These are phyloP conservation scores for Pollenia griseotomentosa DNA, from an alignment of 2,888 invertebrate genomes.

Conservation along the genomic window DNA sequence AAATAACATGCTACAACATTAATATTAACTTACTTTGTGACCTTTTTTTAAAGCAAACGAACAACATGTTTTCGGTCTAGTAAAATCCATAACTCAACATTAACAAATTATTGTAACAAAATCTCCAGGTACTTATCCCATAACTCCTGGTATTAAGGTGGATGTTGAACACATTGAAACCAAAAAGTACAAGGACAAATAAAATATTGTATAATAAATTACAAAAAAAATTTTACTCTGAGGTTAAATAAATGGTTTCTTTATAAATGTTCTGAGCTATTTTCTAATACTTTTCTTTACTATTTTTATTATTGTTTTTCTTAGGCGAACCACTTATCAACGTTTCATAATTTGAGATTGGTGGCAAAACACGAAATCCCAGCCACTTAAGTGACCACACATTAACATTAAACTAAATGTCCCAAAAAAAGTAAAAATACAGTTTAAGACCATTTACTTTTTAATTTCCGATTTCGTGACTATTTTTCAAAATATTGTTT, in stretches of 20 bases:
- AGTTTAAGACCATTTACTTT: not conserved
- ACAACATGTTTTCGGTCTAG: not conserved
- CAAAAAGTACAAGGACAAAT: not conserved
- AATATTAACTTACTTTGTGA: too few species aligned
- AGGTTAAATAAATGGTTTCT: not conserved
- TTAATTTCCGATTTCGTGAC: not conserved
- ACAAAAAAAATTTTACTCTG: not conserved
- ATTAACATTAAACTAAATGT: not conserved
- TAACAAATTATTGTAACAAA: conserved; percentile 3
- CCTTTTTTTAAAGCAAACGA: not conserved
- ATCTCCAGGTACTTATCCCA: not conserved
- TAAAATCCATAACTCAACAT: not conserved
- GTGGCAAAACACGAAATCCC: not conserved
- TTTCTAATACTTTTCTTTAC: not conserved
- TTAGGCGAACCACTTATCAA: not conserved
- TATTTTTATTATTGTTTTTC: too few species aligned
- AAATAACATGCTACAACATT: too few species aligned
- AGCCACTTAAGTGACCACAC: conserved; percentile 1
- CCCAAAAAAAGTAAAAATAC: not conserved
- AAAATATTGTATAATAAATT: conserved; percentile 41
- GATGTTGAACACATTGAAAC: not conserved
- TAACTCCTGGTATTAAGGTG: not conserved
- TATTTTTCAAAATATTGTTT: too few species aligned
- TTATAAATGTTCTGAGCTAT: not conserved
- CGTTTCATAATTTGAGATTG: not conserved